Evolutionary conservation across 2,797 vertebrate genomes (phyloP), one percentile per base, ranked within the genome.

Genomic region (Rhabdomys pumilio): DNA sequence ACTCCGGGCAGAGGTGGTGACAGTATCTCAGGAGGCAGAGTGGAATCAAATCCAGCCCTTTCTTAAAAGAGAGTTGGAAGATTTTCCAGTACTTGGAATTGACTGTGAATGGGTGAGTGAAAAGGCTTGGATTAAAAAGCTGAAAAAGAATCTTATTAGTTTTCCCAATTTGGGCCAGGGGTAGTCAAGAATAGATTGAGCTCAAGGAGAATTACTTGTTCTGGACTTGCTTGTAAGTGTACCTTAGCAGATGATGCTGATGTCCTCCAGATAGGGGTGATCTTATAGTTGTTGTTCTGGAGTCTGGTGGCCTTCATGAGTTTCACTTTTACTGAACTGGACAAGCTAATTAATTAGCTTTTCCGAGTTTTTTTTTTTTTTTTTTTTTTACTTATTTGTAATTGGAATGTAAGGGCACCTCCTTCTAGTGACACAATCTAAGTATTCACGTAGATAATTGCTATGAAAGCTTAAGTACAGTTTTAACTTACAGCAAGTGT

Each of bases 101-200:
- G 99, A 99, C 98, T 99, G 99, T 98, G 99, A 99, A 99, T 99
- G 99, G 99, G 99, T 99, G 99, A 99, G 99, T 98, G 59, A 95
- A 94, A 96, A 96, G 14, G 44, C 44, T 38, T 38, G 17, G 53
- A 50, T 72, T 72, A 38, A 38, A 72, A 72, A 31, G 55, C 50
- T 79, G 87, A 31, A n/a, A 63, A 44, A 69, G 47, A 80, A 29
- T 53, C 38, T 44, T 59, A 83, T 80, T 50, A 47, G 61, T 72
- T 75, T 96, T 97, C 79, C 67, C 10, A 44, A 20, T 15, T 88
- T 24, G 50, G 72, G 50, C 19, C 20, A 55, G 69, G 55, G 67
- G 34, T 61, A 57, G n/a, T 94, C 53, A 94, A 47, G 44, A 77
- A 92, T 73, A 96, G 38, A 89, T 44, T 95, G 53, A 90, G 24